Evolutionary conservation across 2,888 invertebrate species (phyloP).

Genomic region (Hemicrepidius hirtus): DNA sequence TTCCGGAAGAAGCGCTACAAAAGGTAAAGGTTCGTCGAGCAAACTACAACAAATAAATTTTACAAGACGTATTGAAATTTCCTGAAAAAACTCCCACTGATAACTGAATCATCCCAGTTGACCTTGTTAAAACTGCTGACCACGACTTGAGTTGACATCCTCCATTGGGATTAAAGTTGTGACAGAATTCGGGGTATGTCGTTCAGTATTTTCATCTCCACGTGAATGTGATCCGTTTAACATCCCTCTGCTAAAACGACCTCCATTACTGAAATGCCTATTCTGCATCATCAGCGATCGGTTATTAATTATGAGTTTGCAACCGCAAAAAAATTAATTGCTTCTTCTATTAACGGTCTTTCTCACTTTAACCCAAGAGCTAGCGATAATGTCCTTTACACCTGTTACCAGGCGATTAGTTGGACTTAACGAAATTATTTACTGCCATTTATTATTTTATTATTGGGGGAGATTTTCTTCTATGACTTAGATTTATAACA

Average conservation of each 20-base stretch:
- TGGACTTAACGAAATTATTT: conserved; percentile 28
- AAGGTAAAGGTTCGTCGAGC: conserved; percentile 1
- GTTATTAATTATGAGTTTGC: conserved; percentile 19
- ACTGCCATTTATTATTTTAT: conserved; percentile 25
- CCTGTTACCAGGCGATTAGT: conserved; percentile 27
- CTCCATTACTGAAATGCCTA: conserved; percentile 7
- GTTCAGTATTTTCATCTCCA: background rate
- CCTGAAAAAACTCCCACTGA: background rate
- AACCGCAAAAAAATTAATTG: conserved; percentile 24
- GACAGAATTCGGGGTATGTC: conserved; percentile 13
- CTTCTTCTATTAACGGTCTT: conserved; percentile 6
- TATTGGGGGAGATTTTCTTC: conserved; percentile 10
- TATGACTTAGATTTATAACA: background rate
- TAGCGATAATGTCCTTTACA: conserved; percentile 15
- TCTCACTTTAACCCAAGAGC: conserved; percentile 12
- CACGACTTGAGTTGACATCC: conserved; percentile 20
- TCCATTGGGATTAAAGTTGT: conserved; percentile 25
- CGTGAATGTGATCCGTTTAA: conserved; percentile 1
- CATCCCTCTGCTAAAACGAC: background rate
- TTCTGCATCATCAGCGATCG: conserved; percentile 20
- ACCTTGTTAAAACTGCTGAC: conserved; percentile 24
- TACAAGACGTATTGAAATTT: background rate
- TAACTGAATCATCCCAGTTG: background rate
- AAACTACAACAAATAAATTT: too few relatives aligned
- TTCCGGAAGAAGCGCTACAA: conserved; percentile 10